A percentile compares a stretch with the other conserved stretches of the same genome.
These are phyloP conservation scores for Orestias chungarensis DNA, from an alignment of 2,797 vertebrate species.

Conservation along the genomic window DNA sequence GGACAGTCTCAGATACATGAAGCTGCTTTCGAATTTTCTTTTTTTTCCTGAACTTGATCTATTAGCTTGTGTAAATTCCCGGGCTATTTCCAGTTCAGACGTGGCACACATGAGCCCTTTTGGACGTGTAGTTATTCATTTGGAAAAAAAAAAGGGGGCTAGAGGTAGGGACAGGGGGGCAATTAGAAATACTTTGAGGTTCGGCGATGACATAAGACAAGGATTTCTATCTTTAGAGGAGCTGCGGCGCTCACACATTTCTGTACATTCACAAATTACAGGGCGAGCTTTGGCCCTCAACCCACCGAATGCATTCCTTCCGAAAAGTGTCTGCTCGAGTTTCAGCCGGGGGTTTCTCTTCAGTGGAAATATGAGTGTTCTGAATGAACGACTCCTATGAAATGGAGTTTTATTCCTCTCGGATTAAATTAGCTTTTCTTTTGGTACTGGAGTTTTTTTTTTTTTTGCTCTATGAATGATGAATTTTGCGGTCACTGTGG, in stretches of 20 bases:
- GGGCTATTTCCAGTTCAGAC: constrained; percentile 79
- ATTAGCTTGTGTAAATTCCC: constrained; percentile 66
- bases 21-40: constrained; percentile 57
- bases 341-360: constrained; percentile 81
- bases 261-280: constrained; percentile 86
- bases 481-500: constrained; percentile 76
- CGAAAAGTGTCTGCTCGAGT: constrained; percentile 82
- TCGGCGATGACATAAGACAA: constrained; percentile 81
- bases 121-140: constrained; percentile 78
- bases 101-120: constrained; percentile 66
- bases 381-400: constrained; percentile 80
- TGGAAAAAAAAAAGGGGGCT: constrained; percentile 63
- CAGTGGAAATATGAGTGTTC: constrained; percentile 79
- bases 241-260: constrained; percentile 80
- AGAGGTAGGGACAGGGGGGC: constrained; percentile 50
- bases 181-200: constrained; percentile 82
- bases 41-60: constrained; percentile 61
- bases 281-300: constrained; percentile 80
- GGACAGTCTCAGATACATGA: constrained; percentile 50
- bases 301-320: constrained; percentile 84
- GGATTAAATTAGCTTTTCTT: constrained; percentile 79
- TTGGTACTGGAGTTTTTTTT: constrained; percentile 70
- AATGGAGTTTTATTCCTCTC: constrained; percentile 79
- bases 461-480: constrained; percentile 79
- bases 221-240: constrained; percentile 83